Evolutionary conservation across 2,888 invertebrate species (phyloP).

Genomic region (Drosophila greeni): DNA sequence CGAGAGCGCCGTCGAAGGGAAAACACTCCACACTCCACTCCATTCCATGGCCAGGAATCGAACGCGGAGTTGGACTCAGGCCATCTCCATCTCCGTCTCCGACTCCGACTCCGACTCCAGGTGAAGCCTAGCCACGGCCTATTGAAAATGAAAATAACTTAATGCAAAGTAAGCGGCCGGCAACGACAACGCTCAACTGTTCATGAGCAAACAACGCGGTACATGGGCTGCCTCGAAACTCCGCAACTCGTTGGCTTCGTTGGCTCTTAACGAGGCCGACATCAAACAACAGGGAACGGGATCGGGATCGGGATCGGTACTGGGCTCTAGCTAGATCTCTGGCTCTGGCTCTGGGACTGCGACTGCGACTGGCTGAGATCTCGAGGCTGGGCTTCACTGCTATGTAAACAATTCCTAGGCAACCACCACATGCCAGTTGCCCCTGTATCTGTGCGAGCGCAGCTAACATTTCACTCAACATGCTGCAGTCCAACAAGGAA

Average conservation of each 20-base stretch:
- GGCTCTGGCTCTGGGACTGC: neutral
- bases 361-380: constrained; percentile 30
- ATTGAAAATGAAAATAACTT: constrained; percentile 74
- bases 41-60: constrained; percentile 55
- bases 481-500: constrained; percentile 41
- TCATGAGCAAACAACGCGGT: constrained; percentile 65
- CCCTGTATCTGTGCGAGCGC: constrained; percentile 23
- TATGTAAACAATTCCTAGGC: constrained; percentile 72
- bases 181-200: constrained; percentile 62
- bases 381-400: constrained; percentile 53
- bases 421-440: constrained; percentile 40
- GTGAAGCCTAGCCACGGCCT: constrained; percentile 59
- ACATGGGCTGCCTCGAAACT: constrained; percentile 52
- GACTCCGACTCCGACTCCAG: neutral
- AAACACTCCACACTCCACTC: constrained; percentile 58
- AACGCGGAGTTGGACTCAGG: constrained; percentile 8
- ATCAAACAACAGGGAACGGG: constrained; percentile 62
- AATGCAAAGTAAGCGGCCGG: constrained; percentile 70
- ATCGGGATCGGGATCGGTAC: constrained; percentile 11
- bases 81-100: constrained; percentile 2
- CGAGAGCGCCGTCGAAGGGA: constrained; percentile 60
- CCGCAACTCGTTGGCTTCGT: constrained; percentile 74
- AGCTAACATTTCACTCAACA: constrained; percentile 73
- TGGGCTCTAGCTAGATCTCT: constrained; percentile 3
- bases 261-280: constrained; percentile 77